These are phyloP conservation scores for Eulithis prunata DNA, from an alignment of 2,888 invertebrate species.

Conservation along the genomic window DNA sequence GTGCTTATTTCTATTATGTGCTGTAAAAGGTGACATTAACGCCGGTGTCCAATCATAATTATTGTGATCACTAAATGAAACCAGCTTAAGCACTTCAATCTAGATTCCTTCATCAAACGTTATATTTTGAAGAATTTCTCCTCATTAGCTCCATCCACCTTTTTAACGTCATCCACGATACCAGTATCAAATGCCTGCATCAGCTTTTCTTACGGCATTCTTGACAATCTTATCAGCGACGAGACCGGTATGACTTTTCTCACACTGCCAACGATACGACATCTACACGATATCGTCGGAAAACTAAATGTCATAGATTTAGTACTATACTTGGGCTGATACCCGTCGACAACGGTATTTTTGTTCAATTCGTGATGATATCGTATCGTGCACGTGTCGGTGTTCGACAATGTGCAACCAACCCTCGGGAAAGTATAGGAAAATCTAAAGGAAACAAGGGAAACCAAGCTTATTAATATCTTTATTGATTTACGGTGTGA, in stretches of 20 bases:
- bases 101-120: neutral
- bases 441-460: constrained; percentile 34
- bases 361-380: no score
- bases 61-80: neutral
- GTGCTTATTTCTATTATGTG: no score
- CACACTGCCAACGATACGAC: no score
- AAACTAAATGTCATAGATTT: no score
- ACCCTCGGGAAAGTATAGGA: constrained; percentile 38
- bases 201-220: constrained; percentile 18
- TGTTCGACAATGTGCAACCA: no score
- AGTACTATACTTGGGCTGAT: no score
- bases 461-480: constrained; percentile 35
- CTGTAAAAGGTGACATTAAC: no score
- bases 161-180: constrained; percentile 11
- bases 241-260: constrained; percentile 10
- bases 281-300: no score
- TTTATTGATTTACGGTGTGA: constrained; percentile 19
- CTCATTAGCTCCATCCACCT: constrained; percentile 2
- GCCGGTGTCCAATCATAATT: no score
- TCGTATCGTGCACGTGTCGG: no score
- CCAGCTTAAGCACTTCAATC: neutral
- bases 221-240: constrained; percentile 4
- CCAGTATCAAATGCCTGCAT: constrained; percentile 16
- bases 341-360: no score
- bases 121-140: constrained; percentile 6